These are phyloP conservation scores for Psilopsiagon aurifrons DNA, from an alignment of 2,113 vertebrate genomes.

Conservation along the genomic window DNA sequence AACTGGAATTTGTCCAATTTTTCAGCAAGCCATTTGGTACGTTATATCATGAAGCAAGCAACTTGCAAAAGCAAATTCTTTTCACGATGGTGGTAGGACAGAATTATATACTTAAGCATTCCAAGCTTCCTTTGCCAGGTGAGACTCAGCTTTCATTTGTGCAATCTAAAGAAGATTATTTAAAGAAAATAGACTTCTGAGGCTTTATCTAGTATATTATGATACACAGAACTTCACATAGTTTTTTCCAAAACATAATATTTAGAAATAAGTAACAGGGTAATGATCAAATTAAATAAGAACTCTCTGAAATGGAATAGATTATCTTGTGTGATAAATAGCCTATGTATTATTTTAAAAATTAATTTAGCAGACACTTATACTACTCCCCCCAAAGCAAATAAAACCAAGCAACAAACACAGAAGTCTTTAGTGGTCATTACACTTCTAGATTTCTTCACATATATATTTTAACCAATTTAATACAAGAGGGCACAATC, in stretches of 20 bases:
- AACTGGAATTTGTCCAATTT: constrained; percentile 75
- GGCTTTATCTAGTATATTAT: neutral
- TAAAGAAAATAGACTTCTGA: neutral
- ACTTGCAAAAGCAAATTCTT: constrained; percentile 62
- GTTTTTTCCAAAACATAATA: neutral
- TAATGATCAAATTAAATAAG: neutral
- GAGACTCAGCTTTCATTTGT: neutral
- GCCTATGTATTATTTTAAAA: neutral
- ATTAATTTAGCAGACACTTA: neutral
- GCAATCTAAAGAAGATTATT: neutral
- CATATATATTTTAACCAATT: neutral
- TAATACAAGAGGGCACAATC: neutral
- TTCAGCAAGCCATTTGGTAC: constrained; percentile 71
- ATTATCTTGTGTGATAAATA: neutral
- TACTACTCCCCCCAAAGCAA: neutral
- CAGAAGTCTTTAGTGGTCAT: neutral
- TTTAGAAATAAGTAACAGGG: neutral
- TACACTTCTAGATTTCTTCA: neutral
- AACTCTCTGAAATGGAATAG: neutral
- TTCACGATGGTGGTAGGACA: constrained; percentile 15
- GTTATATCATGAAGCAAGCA: constrained; percentile 65
- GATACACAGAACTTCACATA: neutral
- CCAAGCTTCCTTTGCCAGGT: neutral
- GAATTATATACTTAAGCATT: neutral
- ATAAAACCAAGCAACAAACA: rapidly evolving